phyloP scores from a whole-genome alignment of 1,140 invertebrate genomes.

The Drosophila ananassae region DNA sequence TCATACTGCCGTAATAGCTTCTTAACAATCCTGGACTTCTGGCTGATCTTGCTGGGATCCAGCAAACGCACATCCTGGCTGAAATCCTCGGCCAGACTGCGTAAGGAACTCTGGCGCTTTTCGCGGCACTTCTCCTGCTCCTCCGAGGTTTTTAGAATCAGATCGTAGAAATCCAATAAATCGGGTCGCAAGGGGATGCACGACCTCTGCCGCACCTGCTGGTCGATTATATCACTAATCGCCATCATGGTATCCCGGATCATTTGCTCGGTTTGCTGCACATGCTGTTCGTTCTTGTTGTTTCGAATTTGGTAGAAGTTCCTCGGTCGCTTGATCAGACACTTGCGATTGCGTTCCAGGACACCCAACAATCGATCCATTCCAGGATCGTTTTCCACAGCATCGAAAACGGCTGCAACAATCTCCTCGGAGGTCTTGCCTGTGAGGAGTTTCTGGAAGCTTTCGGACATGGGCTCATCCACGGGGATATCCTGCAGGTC shows the following conservation, averaged over 20 bases:
- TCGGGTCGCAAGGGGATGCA: slow-evolving; percentile 69
- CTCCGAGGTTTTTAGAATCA: slow-evolving; percentile 47
- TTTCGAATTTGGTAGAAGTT: slow-evolving; percentile 64
- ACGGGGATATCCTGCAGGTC: background rate
- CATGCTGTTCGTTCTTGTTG: slow-evolving; percentile 32
- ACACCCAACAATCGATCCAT: slow-evolving; percentile 49
- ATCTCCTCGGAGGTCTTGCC: slow-evolving; percentile 52
- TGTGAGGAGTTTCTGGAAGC: slow-evolving; percentile 37
- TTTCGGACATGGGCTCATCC: background rate
- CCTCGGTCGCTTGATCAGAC: background rate
- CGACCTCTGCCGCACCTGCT: slow-evolving; percentile 51
- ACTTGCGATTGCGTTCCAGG: slow-evolving; percentile 51
- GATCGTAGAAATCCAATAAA: slow-evolving; percentile 65
- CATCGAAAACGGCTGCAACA: slow-evolving; percentile 57
- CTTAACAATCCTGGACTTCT: slow-evolving; percentile 68
- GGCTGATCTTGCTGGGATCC: slow-evolving; percentile 49
- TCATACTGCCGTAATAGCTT: slow-evolving; percentile 71
- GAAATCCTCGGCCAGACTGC: slow-evolving; percentile 33
- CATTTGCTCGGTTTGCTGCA: slow-evolving; percentile 61
- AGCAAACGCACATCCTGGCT: slow-evolving; percentile 46
- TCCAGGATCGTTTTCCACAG: slow-evolving; percentile 56
- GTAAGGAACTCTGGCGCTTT: slow-evolving; percentile 47
- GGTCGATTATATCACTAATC: slow-evolving; percentile 69
- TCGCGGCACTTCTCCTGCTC: slow-evolving; percentile 62
- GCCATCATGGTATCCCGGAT: slow-evolving; percentile 56